A percentile compares a stretch with the other conserved stretches of the same genome.
Conservation (phyloP, 2,888 invertebrate genomes). For the Galeruca laticollis region DNA sequence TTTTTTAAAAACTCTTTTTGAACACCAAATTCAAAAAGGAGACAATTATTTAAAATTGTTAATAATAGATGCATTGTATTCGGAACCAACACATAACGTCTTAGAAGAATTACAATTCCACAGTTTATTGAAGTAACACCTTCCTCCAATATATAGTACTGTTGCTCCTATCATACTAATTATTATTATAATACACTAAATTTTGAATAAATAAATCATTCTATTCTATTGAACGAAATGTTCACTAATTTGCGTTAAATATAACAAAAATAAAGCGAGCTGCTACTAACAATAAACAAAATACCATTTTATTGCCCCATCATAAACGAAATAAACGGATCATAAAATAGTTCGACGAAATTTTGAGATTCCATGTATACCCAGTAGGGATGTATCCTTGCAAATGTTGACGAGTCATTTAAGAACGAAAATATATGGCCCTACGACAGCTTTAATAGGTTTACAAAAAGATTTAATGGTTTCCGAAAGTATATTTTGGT, state of each 20-base stretch:
- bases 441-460: slow-evolving; percentile 34
- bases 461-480: slow-evolving; percentile 41
- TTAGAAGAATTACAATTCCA: too few species aligned
- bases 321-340: slow-evolving; percentile 6
- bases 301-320: neutral
- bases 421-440: slow-evolving; percentile 38
- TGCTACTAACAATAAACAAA: neutral
- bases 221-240: neutral
- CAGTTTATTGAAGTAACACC: too few species aligned
- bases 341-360: slow-evolving; percentile 18
- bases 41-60: too few species aligned
- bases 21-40: too few species aligned
- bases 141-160: too few species aligned
- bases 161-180: too few species aligned
- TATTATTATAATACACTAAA: too few species aligned
- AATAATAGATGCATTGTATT: too few species aligned
- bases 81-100: too few species aligned
- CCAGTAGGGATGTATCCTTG: slow-evolving; percentile 21
- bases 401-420: slow-evolving; percentile 44
- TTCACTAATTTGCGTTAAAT: neutral
- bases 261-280: neutral
- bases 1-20: too few species aligned
- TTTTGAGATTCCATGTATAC: slow-evolving; percentile 22
- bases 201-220: too few species aligned
- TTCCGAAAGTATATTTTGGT: slow-evolving; percentile 37